A percentile compares a stretch with the other conserved stretches of the same genome.
Conservation (phyloP, 1,140 invertebrate species). For the Rhizoglyphus robini region DNA sequence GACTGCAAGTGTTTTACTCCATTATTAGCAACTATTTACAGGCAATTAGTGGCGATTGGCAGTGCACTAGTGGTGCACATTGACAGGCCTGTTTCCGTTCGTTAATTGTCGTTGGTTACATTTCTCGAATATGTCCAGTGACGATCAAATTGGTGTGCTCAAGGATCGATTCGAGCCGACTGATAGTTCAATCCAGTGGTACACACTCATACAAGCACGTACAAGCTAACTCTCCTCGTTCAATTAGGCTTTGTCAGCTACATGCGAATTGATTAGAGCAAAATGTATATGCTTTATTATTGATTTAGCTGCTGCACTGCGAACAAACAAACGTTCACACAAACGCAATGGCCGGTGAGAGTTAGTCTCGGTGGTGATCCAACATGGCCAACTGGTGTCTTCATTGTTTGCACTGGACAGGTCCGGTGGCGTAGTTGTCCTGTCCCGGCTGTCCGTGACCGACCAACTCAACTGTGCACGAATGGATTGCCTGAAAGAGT, state of each 20-base stretch:
- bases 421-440: background rate
- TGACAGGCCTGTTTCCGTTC: too few relatives aligned
- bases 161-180: too few relatives aligned
- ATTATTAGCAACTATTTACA: too few relatives aligned
- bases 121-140: too few relatives aligned
- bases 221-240: background rate
- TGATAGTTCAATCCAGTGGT: too few relatives aligned
- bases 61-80: too few relatives aligned
- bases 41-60: too few relatives aligned
- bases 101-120: too few relatives aligned
- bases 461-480: background rate
- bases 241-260: background rate
- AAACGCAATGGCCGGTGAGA: too few relatives aligned
- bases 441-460: background rate
- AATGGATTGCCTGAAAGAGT: background rate
- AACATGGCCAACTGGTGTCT: background rate
- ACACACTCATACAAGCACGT: too few relatives aligned
- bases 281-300: background rate
- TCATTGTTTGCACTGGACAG: background rate
- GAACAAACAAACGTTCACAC: background rate
- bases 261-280: background rate
- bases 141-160: too few relatives aligned
- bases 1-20: too few relatives aligned
- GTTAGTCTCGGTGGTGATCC: background rate
- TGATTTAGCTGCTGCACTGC: background rate